Percentiles rank a stretch among this genome's conserved stretches.
These are phyloP conservation scores for Leptopterna dolabrata DNA, from an alignment of 2,888 invertebrate species.

Conservation along the genomic window DNA sequence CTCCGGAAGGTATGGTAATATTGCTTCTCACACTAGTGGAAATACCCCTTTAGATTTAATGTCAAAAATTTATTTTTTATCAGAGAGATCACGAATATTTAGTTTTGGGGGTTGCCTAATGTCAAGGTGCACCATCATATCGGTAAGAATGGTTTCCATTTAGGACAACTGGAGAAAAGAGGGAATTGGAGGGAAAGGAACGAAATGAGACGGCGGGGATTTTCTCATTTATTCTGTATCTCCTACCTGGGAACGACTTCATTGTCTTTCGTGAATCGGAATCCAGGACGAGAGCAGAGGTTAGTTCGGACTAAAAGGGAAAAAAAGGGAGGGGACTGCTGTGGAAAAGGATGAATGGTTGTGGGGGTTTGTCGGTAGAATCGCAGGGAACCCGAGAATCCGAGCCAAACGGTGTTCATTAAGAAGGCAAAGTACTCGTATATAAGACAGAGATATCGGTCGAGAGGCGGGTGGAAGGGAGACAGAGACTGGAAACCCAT, in stretches of 20 bases:
- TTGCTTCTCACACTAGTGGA: no score
- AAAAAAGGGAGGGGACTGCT: not conserved
- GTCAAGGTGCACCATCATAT: no score
- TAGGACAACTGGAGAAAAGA: not conserved
- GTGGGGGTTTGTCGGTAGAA: no score
- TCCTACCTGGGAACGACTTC: not conserved
- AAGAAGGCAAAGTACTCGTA: constrained; percentile 42
- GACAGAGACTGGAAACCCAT: not conserved
- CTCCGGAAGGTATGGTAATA: no score
- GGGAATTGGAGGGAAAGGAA: not conserved
- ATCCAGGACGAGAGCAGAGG: not conserved
- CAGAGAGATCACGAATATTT: no score
- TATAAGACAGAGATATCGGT: not conserved
- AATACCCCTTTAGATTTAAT: no score
- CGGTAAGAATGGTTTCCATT: not conserved
- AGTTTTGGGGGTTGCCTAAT: no score
- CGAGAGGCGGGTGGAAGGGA: not conserved
- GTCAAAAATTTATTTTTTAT: no score
- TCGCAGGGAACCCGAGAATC: constrained; percentile 15
- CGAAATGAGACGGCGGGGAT: not conserved
- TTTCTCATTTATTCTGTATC: constrained; percentile 21
- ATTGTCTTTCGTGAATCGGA: not conserved
- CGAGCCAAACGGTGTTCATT: constrained; percentile 46
- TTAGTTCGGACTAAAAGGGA: not conserved
- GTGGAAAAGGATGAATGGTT: no score